A percentile compares a stretch with the other conserved stretches of the same genome.
These are phyloP conservation scores for Mythimna albipuncta DNA, from an alignment of 2,888 invertebrate genomes.

Conservation along the genomic window DNA sequence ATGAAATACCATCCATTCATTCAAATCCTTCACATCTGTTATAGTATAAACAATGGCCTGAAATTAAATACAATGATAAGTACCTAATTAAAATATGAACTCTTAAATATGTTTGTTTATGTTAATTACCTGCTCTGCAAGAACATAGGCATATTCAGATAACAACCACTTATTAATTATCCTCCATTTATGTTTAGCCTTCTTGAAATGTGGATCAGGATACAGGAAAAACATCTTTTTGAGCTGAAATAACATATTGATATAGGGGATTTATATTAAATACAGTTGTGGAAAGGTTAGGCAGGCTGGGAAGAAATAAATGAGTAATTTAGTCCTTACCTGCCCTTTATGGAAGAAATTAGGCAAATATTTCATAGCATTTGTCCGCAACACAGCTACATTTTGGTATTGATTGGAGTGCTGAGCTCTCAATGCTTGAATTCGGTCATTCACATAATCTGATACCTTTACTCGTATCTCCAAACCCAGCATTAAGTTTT, in stretches of 20 bases:
- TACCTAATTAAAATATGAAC: background rate
- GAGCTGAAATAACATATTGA: conserved; percentile 91
- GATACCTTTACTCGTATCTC: conserved; percentile 99
- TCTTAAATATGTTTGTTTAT: background rate
- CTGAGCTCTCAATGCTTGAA: conserved; percentile 95
- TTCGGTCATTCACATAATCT: conserved; percentile 99
- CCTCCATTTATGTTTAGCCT: conserved; percentile 99
- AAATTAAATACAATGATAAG: conserved; percentile 32
- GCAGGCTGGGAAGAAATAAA: background rate
- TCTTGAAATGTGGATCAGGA: conserved; percentile 99
- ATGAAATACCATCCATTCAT: conserved; percentile 99
- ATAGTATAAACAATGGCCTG: conserved; percentile 98
- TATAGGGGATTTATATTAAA: background rate
- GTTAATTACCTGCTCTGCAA: conserved; percentile 93
- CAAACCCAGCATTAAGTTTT: conserved; percentile 97
- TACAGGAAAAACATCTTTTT: conserved; percentile 99
- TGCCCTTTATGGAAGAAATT: conserved; percentile 99
- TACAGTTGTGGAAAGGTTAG: background rate
- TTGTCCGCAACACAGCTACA: conserved; percentile 98
- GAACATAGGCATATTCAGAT: conserved; percentile 99
- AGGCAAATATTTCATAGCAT: conserved; percentile 99
- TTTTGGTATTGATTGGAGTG: conserved; percentile 96
- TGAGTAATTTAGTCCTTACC: conserved; percentile 74
- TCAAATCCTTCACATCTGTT: conserved; percentile 99
- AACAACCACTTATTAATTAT: conserved; percentile 98